These are phyloP conservation scores for Mastacembelus armatus DNA, from an alignment of 2,797 vertebrate genomes.

Conservation along the genomic window DNA sequence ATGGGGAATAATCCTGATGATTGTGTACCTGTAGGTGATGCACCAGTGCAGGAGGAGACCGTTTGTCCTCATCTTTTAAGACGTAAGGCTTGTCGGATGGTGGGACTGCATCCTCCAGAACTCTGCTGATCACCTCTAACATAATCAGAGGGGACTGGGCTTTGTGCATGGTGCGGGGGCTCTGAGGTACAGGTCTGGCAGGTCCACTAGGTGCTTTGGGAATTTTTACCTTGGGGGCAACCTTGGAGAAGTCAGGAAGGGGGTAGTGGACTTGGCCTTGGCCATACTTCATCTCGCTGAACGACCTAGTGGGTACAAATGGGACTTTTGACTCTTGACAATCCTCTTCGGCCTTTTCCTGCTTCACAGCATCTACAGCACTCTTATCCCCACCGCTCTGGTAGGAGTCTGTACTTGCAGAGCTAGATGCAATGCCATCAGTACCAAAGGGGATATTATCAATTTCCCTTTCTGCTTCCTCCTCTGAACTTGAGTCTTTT, in stretches of 20 bases:
- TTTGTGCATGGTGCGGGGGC: conserved; percentile 61
- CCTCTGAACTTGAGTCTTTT: conserved; percentile 20
- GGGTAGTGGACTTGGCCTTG: conserved; percentile 84
- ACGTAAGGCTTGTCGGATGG: conserved; percentile 60
- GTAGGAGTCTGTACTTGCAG: conserved; percentile 24
- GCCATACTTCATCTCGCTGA: conserved; percentile 79
- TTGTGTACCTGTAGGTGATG: conserved; percentile 79
- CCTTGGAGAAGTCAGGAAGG: conserved; percentile 84
- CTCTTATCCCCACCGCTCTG: conserved; percentile 15
- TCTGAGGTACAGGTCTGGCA: conserved; percentile 57
- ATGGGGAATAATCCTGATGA: neutral
- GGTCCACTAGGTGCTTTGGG: conserved; percentile 73
- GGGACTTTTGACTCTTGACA: conserved; percentile 28
- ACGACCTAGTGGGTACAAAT: conserved; percentile 73
- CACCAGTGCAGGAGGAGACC: conserved; percentile 60
- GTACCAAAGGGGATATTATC: conserved; percentile 2
- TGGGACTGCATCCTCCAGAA: conserved; percentile 81
- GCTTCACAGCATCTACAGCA: neutral
- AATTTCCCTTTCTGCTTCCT: conserved; percentile 16
- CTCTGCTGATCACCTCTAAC: conserved; percentile 78
- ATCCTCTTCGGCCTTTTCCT: conserved; percentile 18
- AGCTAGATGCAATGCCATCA: conserved; percentile 31
- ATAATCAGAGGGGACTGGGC: conserved; percentile 77
- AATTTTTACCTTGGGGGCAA: conserved; percentile 84
- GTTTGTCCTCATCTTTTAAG: conserved; percentile 66